A percentile compares a stretch with the other conserved stretches of the same genome.
These are phyloP conservation scores for Mesoligia furuncula DNA, from an alignment of 2,888 invertebrate species.

Conservation along the genomic window DNA sequence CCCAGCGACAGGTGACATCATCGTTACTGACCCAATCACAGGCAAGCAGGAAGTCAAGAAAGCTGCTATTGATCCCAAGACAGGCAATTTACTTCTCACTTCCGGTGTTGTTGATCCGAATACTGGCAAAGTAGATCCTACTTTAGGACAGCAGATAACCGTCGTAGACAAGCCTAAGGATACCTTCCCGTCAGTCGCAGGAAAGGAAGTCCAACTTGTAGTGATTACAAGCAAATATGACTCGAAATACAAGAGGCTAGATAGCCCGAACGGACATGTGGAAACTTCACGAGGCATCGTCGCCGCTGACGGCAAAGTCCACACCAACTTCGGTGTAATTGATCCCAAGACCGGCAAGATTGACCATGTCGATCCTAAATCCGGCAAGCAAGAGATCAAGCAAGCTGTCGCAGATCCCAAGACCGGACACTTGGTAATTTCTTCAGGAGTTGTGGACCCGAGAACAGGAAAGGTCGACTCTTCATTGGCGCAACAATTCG, in stretches of 20 bases:
- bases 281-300: conserved; percentile 87
- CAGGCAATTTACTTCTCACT: conserved; percentile 90
- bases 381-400: conserved; percentile 90
- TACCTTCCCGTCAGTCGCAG: conserved; percentile 79
- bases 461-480: conserved; percentile 90
- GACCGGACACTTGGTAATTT: conserved; percentile 89
- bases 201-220: conserved; percentile 89
- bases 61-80: conserved; percentile 91
- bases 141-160: conserved; percentile 90
- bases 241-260: conserved; percentile 88
- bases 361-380: conserved; percentile 89
- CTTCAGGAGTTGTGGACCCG: conserved; percentile 90
- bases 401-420: conserved; percentile 90
- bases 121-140: conserved; percentile 89
- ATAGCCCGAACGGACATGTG: conserved; percentile 88
- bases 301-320: conserved; percentile 84
- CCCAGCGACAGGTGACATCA: conserved; percentile 90
- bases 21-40: conserved; percentile 90
- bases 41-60: conserved; percentile 92
- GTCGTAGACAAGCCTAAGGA: conserved; percentile 86
- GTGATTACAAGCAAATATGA: conserved; percentile 90
- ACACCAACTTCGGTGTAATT: conserved; percentile 88
- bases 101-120: conserved; percentile 90
- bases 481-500: conserved; percentile 88
- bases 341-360: conserved; percentile 90